A percentile compares a stretch with the other conserved stretches of the same genome.
Evolutionary conservation across 2,888 invertebrate species (phyloP).

Genomic region (Mechanitis mazaeus): DNA sequence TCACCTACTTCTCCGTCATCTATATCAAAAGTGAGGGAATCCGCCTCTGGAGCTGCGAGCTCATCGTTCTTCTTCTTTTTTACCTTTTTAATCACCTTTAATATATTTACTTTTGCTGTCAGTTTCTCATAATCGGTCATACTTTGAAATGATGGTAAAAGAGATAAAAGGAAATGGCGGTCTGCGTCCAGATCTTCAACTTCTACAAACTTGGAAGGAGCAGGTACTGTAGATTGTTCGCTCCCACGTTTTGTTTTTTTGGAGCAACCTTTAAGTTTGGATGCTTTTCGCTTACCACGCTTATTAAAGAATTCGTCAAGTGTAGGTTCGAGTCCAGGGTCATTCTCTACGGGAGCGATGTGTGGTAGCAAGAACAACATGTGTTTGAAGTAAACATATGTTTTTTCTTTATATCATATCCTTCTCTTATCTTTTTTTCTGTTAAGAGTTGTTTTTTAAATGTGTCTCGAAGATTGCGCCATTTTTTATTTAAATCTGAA

Average conservation of each 20-base stretch:
- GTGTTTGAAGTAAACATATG: slow-evolving; percentile 45
- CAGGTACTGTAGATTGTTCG: slow-evolving; percentile 2
- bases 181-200: slow-evolving; percentile 39
- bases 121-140: slow-evolving; percentile 46
- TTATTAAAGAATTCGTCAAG: slow-evolving; percentile 26
- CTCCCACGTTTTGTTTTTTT: slow-evolving; percentile 5
- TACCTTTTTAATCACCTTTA: slow-evolving; percentile 41
- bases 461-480: slow-evolving; percentile 48
- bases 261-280: slow-evolving; percentile 5
- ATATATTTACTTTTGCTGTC: slow-evolving; percentile 43
- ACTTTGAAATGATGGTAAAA: slow-evolving; percentile 43
- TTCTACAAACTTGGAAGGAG: background rate
- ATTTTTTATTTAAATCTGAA: slow-evolving; percentile 39
- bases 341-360: slow-evolving; percentile 24
- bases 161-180: slow-evolving; percentile 43
- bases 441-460: slow-evolving; percentile 40
- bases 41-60: slow-evolving; percentile 11
- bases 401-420: slow-evolving; percentile 33
- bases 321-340: slow-evolving; percentile 19
- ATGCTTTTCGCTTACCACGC: slow-evolving; percentile 8
- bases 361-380: slow-evolving; percentile 44
- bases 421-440: slow-evolving; percentile 35
- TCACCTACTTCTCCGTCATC: slow-evolving; percentile 7
- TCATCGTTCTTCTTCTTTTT: slow-evolving; percentile 16
- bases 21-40: slow-evolving; percentile 12